Evolutionary conservation across 23 tunicate genomes (phyloP), one percentile per base, ranked within the genome.

Genomic region (Styela clava): DNA sequence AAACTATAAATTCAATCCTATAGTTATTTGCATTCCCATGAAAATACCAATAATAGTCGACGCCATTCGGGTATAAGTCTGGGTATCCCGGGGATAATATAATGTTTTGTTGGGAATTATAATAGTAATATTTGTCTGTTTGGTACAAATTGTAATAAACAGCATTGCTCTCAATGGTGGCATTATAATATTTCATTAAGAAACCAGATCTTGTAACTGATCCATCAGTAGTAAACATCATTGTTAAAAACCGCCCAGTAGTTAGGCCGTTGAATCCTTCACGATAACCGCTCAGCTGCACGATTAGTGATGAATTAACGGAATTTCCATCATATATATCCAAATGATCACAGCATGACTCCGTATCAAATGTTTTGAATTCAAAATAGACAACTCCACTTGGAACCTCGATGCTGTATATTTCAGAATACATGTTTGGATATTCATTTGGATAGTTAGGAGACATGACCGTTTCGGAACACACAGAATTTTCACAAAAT

Each of bases 191-290:
- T n/a, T 12, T 23, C 78, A 73, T 73, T 56, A 16, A 24, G 22
- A 73, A 73, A n/a, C 78, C 78, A n/a, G 78, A 31, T 61, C 22
- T 22, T 61, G 78, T 73, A 16, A 35, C 78, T 24, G 78, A 73
- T 16, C 78, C 78, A 22, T 73, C 78, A 18, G 78, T 33, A 16
- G 16, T 16, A 34, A 73, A 73, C 16, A 16, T 34, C 78, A 73
- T 33, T 24, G 78, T 73, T 21, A 73, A 31, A 16, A 24, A 73
- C 27, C 19, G 37, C 32, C 78, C 78, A 33, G 61, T 24, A 0
- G 78, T 31, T 27, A 12, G 27, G 12, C 61, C 78, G 56, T 20
- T 16, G 27, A 16, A 33, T 18, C 78, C 78, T 35, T 16, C 0
- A 1, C 27, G 78, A 1, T 20, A 34, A 19, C 78, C 78, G n/a